Base-by-base conservation (phyloP, 2,113 vertebrate genomes). In the Taurulus bubalis region DNA sequence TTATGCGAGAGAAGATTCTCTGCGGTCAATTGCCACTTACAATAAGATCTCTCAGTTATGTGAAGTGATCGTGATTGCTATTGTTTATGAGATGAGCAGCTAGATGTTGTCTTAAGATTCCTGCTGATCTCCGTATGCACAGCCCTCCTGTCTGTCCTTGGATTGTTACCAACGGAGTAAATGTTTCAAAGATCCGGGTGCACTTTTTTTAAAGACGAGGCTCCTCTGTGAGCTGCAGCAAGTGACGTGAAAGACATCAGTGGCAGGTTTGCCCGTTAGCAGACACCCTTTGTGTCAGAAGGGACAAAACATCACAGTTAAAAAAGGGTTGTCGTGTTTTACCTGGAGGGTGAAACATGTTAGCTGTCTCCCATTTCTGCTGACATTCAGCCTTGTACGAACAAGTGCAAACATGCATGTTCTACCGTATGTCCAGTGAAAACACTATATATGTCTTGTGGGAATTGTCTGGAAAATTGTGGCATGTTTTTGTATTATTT, bases 11-110 rank as follows among this genome's bases (percentile, higher is more conserved):
- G 10, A 36, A 42, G 15, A 59, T 32, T 60, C 12, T 72, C 16
- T 64, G 45, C n/a, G 47, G 24, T 51, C 77, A 63, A 60, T 65
- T 72, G 66, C 2, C 38, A 47, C 32, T 67, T 49, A 77, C 59
- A 83, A 40, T 72, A 65, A 51, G 20, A 34, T 79, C 16, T 84
- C 83, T 77, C 68, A 40, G 64, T 68, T 68, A 80, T 74, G 38
- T 72, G 63, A 71, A 51, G 86, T 66, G 88, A 81, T 69, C 6
- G 82, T 79, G 84, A 74, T 88, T 81, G 64, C 62, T 82, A 3
- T 77, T 84, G 79, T 83, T 84, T 89, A 85, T 77, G 60, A 84
- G 81, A 82, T 32, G 72, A 89, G 72, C 89, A 89, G 85, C 82
- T 88, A 64, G 51, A 79, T 82, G 78, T 89, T 82, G 78, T 89